Evolutionary conservation across 2,797 vertebrate genomes (phyloP).

Genomic region (Microctenopoma steveboyesi): DNA sequence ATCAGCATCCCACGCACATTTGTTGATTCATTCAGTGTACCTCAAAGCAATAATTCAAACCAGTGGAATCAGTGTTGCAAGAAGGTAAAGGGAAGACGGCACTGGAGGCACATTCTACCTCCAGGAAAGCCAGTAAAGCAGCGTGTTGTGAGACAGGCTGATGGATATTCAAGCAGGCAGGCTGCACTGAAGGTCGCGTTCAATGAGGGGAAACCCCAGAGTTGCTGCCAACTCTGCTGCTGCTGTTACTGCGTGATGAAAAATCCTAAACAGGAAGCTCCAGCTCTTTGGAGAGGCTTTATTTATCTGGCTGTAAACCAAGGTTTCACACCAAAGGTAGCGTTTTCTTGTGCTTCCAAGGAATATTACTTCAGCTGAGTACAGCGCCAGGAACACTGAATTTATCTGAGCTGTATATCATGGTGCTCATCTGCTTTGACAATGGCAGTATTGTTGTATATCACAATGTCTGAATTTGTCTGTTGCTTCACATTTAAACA

Average conservation of each 20-base stretch:
- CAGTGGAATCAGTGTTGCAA: not conserved
- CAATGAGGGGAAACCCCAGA: constrained; percentile 58
- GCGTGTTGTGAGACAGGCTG: constrained; percentile 6
- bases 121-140: not conserved
- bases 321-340: constrained; percentile 5
- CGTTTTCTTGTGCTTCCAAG: not conserved
- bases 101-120: not conserved
- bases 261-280: constrained; percentile 48
- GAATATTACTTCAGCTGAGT: not conserved
- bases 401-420: not conserved
- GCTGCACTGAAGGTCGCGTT: constrained; percentile 54
- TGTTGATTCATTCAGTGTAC: not conserved
- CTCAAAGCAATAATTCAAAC: not conserved
- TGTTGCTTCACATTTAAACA: not conserved
- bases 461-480: not conserved
- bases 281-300: constrained; percentile 15
- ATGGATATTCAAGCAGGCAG: constrained; percentile 14
- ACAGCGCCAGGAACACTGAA: not conserved
- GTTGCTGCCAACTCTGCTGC: constrained; percentile 6
- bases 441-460: not conserved
- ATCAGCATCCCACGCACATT: not conserved
- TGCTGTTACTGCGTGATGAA: constrained; percentile 12
- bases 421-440: not conserved
- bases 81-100: accelerated
- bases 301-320: constrained; percentile 24